Conservation (phyloP, 2,797 vertebrate species). For the Sebastes glaucus region DNA sequence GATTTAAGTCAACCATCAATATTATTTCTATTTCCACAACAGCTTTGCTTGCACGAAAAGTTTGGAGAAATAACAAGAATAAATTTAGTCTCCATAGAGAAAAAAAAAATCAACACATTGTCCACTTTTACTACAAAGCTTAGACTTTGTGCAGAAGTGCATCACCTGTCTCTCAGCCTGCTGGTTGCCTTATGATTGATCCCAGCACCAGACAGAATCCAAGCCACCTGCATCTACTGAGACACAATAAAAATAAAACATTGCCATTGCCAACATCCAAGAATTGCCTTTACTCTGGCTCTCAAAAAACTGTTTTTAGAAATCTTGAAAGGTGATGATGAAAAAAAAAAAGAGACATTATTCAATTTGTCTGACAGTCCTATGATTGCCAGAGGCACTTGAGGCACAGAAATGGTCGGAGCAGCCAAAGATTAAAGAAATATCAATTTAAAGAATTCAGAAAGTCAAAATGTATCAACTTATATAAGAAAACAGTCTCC, state of each 20-base stretch:
- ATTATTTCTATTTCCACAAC: neutral
- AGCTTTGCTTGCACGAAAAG: neutral
- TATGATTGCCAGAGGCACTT: neutral
- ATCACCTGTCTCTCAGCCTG: neutral
- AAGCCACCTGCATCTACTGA: neutral
- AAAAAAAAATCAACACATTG: neutral
- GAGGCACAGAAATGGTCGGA: neutral
- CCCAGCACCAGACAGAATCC: neutral
- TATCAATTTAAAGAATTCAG: neutral
- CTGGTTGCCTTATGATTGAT: neutral
- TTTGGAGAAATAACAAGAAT: neutral
- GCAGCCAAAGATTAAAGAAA: constrained; percentile 1
- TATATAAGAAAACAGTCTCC: neutral
- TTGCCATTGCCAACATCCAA: neutral
- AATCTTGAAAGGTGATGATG: neutral
- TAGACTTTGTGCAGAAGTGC: neutral
- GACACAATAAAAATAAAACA: neutral
- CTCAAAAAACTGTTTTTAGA: neutral
- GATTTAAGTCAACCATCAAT: neutral
- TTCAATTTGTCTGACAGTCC: constrained; percentile 15
- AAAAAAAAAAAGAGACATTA: constrained; percentile 12
- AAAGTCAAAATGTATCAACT: neutral
- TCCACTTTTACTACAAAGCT: neutral
- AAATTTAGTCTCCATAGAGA: neutral
- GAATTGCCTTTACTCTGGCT: neutral